Conservation (phyloP, 1,140 invertebrate genomes). For the Temnothorax curvispinosus region DNA sequence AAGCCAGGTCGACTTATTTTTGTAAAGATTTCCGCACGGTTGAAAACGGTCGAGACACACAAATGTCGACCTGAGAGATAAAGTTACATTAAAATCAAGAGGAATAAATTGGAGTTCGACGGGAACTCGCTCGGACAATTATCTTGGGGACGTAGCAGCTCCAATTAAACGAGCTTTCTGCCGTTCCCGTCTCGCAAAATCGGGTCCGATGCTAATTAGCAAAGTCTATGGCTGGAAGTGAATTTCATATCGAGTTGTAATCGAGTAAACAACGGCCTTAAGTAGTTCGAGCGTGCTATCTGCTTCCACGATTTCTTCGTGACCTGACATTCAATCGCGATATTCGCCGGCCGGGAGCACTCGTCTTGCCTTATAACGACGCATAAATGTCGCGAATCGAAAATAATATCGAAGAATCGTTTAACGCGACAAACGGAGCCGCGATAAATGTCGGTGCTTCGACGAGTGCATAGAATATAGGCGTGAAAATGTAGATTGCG, state of each 20-base stretch:
- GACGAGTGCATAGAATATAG: background rate
- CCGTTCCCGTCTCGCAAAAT: conserved; percentile 55
- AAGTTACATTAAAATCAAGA: conserved; percentile 63
- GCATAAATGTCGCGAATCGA: conserved; percentile 55
- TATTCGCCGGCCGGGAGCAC: conserved; percentile 16
- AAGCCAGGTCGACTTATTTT: conserved; percentile 42
- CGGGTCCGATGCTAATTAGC: conserved; percentile 65
- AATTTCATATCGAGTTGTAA: conserved; percentile 66
- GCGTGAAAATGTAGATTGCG: background rate
- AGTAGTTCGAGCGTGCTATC: conserved; percentile 53
- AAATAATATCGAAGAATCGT: conserved; percentile 51
- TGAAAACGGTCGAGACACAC: background rate
- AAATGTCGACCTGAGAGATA: conserved; percentile 25
- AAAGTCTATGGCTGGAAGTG: conserved; percentile 68
- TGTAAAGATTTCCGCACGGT: conserved; percentile 35
- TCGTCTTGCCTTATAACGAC: conserved; percentile 50
- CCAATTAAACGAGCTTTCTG: conserved; percentile 66
- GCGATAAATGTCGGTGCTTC: conserved; percentile 21
- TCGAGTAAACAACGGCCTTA: conserved; percentile 58
- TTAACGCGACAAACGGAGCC: conserved; percentile 7
- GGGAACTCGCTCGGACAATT: conserved; percentile 64
- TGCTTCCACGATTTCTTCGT: conserved; percentile 58
- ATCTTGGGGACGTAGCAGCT: conserved; percentile 59
- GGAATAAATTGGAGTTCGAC: conserved; percentile 63
- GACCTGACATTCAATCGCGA: conserved; percentile 60